Percentiles rank a stretch among this genome's conserved stretches.
Conservation (phyloP, 1,140 invertebrate genomes). For the Himalopsyche phryganea region DNA sequence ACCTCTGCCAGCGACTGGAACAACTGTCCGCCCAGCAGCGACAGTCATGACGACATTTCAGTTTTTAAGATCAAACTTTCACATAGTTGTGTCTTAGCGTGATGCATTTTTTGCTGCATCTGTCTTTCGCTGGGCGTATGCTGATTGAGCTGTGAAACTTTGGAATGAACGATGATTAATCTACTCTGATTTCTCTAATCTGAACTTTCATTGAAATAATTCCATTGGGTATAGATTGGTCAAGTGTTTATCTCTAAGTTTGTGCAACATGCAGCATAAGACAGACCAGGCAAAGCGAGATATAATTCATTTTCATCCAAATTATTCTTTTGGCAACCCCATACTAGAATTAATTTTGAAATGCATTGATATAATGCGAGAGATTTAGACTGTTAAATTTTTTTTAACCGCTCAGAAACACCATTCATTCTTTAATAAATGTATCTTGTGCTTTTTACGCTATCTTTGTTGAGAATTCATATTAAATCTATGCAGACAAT, state of each 20-base stretch:
- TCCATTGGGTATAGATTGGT: too few relatives aligned
- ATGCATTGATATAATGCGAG: not conserved
- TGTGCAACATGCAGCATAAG: too few relatives aligned
- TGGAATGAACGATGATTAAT: too few relatives aligned
- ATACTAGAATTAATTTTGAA: not conserved
- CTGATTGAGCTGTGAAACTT: too few relatives aligned
- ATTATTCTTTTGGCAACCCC: not conserved
- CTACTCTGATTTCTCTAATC: too few relatives aligned
- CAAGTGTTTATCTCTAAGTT: too few relatives aligned
- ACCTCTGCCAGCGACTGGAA: conserved; percentile 32
- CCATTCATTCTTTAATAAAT: too few relatives aligned
- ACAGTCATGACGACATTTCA: conserved; percentile 32
- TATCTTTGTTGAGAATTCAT: too few relatives aligned
- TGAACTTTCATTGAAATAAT: too few relatives aligned
- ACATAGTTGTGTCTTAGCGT: conserved; percentile 1
- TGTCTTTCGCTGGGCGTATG: too few relatives aligned
- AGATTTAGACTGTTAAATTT: not conserved
- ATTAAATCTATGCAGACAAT: not conserved
- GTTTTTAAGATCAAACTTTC: conserved; percentile 22
- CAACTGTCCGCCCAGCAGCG: conserved; percentile 25
- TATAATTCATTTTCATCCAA: not conserved
- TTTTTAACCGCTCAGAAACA: not conserved
- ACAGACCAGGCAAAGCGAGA: not conserved
- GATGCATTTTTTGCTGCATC: not conserved
- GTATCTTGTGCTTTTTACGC: too few relatives aligned